These are phyloP conservation scores for Nesometra sesokonis DNA, from an alignment of 35 echinoderm and acorn worm genomes.

Conservation along the genomic window DNA sequence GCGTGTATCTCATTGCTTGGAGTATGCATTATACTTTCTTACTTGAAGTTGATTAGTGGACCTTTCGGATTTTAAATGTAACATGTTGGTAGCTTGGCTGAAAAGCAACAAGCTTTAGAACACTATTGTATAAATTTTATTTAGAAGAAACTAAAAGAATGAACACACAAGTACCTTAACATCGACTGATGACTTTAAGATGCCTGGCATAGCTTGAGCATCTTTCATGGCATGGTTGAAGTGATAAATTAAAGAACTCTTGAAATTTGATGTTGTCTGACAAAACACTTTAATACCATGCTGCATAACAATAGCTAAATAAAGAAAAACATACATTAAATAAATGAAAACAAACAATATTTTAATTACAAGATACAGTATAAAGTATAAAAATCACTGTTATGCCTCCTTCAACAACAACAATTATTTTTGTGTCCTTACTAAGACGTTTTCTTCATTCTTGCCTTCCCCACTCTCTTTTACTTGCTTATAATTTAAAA, in stretches of 20 bases:
- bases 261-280: constrained; percentile 54
- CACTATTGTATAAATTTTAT: not conserved
- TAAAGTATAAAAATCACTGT: no score
- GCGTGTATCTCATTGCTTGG: no score
- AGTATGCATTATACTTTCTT: no score
- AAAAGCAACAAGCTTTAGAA: not conserved
- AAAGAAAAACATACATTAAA: not conserved
- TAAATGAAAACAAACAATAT: no score
- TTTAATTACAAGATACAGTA: no score
- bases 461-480: no score
- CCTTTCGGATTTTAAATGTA: no score
- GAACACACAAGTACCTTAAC: constrained; percentile 47
- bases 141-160: not conserved
- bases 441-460: no score
- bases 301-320: constrained; percentile 57
- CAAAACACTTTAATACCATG: constrained; percentile 59
- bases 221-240: constrained; percentile 47
- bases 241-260: constrained; percentile 31
- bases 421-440: no score
- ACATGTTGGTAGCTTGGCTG: not conserved
- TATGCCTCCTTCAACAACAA: no score
- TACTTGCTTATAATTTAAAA: no score
- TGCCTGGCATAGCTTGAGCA: constrained; percentile 3
- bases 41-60: no score
- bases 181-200: constrained; percentile 5